phyloP scores from a whole-genome alignment of 2,888 invertebrate genomes.

The Sericinus montela region DNA sequence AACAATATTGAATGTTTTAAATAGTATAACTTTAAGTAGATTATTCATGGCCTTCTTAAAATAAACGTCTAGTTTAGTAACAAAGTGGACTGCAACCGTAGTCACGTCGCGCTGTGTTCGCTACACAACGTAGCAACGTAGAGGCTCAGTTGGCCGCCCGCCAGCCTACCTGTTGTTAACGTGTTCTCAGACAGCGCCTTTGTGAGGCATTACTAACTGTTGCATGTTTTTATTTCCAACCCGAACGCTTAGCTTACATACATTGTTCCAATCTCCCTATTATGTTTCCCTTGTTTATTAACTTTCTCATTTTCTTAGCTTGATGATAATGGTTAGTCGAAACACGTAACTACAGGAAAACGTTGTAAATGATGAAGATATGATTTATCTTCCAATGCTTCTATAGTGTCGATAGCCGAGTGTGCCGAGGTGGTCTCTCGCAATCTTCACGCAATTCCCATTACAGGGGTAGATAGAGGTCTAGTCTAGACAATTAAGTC shows the following conservation, averaged over 20 bases:
- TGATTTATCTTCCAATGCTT: no score
- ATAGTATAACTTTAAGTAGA: no score
- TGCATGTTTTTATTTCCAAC: conserved; percentile 30
- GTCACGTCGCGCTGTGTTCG: conserved; percentile 47
- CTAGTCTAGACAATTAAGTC: no score
- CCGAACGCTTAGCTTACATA: conserved; percentile 14
- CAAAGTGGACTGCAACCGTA: conserved; percentile 28
- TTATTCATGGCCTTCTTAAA: background rate
- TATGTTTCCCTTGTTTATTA: conserved; percentile 13
- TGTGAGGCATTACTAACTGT: conserved; percentile 42
- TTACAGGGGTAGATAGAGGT: no score
- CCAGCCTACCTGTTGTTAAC: conserved; percentile 73
- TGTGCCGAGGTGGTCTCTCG: no score
- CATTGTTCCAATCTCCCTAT: conserved; percentile 14
- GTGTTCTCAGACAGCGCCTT: conserved; percentile 45
- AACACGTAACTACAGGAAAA: background rate
- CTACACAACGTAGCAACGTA: conserved; percentile 32
- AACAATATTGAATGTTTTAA: no score
- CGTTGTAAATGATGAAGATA: no score
- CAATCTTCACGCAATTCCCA: no score
- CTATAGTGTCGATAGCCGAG: no score
- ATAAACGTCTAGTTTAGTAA: conserved; percentile 7
- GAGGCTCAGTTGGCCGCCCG: conserved; percentile 47
- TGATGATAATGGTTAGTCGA: background rate
- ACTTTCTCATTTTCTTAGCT: conserved; percentile 8